Percentiles rank a stretch among this genome's conserved stretches.
These are phyloP conservation scores for Pelecanoides urinatrix DNA, from an alignment of 2,113 vertebrate species.

Conservation along the genomic window DNA sequence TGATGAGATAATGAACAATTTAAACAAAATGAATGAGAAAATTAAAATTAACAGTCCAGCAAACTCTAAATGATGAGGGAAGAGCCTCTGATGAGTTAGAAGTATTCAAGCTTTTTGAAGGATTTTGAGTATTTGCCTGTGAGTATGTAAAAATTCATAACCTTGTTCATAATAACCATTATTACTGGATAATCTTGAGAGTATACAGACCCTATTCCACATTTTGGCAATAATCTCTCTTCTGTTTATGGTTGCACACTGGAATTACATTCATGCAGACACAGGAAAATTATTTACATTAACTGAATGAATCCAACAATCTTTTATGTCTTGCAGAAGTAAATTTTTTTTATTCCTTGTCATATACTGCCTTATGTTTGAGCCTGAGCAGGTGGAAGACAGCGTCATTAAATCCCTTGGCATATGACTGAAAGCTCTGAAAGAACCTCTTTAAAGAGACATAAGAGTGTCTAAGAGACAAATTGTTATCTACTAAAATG, in stretches of 20 bases:
- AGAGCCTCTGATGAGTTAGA: constrained; percentile 5
- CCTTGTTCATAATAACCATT: neutral
- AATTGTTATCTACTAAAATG: neutral
- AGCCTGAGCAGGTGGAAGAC: neutral
- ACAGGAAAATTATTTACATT: neutral
- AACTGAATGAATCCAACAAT: neutral
- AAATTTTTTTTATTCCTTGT: neutral
- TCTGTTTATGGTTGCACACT: neutral
- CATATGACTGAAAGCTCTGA: neutral
- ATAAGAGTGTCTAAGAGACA: neutral
- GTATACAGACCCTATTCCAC: neutral
- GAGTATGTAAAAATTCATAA: constrained; percentile 6
- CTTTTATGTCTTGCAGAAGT: neutral
- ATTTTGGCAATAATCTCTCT: neutral
- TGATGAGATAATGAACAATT: constrained; percentile 46
- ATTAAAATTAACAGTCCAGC: constrained; percentile 60
- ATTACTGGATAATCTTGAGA: neutral
- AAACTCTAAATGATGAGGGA: constrained; percentile 38
- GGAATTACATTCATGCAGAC: neutral
- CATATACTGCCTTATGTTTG: neutral
- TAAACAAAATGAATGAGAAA: constrained; percentile 46
- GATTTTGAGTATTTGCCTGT: neutral
- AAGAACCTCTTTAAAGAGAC: neutral
- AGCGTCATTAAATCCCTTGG: neutral
- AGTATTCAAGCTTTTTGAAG: constrained; percentile 19